Base-by-base conservation (phyloP, 2,888 invertebrate genomes). In the Caenorhabditis sp. region DNA sequence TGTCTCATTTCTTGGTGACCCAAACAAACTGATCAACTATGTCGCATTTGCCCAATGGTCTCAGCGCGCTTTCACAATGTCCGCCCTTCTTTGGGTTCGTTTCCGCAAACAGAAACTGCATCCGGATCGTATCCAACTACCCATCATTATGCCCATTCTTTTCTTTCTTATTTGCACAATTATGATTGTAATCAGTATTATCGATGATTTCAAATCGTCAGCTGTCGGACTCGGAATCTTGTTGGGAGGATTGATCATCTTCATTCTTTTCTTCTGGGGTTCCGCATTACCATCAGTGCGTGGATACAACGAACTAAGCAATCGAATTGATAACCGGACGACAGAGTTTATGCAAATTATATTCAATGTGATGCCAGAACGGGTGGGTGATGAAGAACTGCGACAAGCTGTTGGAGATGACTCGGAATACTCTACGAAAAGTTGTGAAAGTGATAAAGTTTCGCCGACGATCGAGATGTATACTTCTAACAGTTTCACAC, bases 41-140 rank as follows among this genome's bases (percentile, higher is more conserved):
- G 82, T 84, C 8, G 82, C 82, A 8, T 85, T 86, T 58, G 81
- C 83, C 1, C 83, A 83, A 61, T 86, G 86, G 86, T 79, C 81
- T n/a, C 84, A 87, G 58, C 68, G 86, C 21, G 80, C 81, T 2
- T 75, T 83, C 62, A 86, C 86, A 24, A 86, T 86, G 80, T 57
- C 78, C n/a, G 83, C 83, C 19, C 70, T 86, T n/a, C 60, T 86
- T 26, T 86, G 76, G 62, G 82, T 86, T 31, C 62, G 84, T 27
- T 71, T 83, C 65, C 55, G 77, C 24, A 62, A 71, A 5, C 65
- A 65, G 6, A 74, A 74, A 50, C 76, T 76, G 21, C 80, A 80
- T 66, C 80, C 84, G 5, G 85, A 86, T 17, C 74, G 80, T 37
- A 81, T 85, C 54, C 65, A 62, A 53, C 81, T 81, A 31, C 83